Percentiles rank a stretch among this genome's conserved stretches.
Conservation (phyloP, 92 coral and sea anemone genomes). For the Paramuricea clavata region DNA sequence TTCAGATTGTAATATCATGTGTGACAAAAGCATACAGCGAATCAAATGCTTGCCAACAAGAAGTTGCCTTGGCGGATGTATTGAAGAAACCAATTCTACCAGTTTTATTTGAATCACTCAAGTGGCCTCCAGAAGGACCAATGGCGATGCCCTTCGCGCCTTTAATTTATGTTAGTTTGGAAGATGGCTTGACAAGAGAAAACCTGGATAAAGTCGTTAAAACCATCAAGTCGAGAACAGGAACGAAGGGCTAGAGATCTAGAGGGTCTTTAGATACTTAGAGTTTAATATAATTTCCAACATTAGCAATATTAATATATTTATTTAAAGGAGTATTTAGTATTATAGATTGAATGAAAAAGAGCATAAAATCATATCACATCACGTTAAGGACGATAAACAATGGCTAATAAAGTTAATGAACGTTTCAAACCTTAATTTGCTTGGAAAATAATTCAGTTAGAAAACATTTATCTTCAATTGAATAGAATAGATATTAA, state of each 20-base stretch:
- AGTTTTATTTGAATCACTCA: slow-evolving; percentile 74
- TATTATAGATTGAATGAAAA: no score
- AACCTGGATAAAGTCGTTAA: slow-evolving; percentile 3
- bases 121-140: slow-evolving; percentile 96
- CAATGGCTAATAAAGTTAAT: no score
- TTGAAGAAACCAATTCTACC: slow-evolving; percentile 87
- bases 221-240: slow-evolving; percentile 1
- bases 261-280: no score
- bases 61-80: slow-evolving; percentile 85
- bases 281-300: not conserved
- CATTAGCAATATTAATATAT: no score
- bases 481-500: no score
- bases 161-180: slow-evolving; percentile 74
- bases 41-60: slow-evolving; percentile 92
- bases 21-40: slow-evolving; percentile 79
- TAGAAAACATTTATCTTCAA: no score
- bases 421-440: no score
- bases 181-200: not conserved
- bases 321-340: no score
- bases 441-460: no score
- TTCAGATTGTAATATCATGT: slow-evolving; percentile 82
- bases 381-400: no score
- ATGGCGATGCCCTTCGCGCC: slow-evolving; percentile 83
- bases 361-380: no score
- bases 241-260: not conserved